Percentiles rank a stretch among this genome's conserved stretches.
Evolutionary conservation across 2,888 invertebrate genomes (phyloP).

Genomic region (Lycaena phlaeas): DNA sequence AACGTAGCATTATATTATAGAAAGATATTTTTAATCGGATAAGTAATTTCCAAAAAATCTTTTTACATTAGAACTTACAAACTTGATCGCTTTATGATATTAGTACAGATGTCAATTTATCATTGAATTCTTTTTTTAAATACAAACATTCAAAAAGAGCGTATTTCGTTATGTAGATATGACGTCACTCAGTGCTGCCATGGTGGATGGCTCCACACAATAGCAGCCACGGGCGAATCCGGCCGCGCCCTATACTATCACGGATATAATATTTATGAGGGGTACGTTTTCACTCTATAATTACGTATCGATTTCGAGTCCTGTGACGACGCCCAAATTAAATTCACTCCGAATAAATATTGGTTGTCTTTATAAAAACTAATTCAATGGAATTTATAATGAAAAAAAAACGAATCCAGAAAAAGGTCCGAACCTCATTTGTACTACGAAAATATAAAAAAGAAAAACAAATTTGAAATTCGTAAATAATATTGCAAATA

Average conservation of each 20-base stretch:
- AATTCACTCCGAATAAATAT: slow-evolving; percentile 35
- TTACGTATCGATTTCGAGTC: slow-evolving; percentile 63
- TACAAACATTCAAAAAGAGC: no score
- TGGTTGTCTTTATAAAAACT: neutral
- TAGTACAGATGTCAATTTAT: no score
- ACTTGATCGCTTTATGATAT: no score
- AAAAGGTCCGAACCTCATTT: neutral
- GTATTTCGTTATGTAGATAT: slow-evolving; percentile 11
- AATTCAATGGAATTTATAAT: neutral
- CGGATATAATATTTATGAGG: slow-evolving; percentile 68
- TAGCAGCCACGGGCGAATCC: slow-evolving; percentile 58
- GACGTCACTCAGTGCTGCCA: slow-evolving; percentile 36
- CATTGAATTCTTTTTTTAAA: no score
- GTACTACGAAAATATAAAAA: neutral
- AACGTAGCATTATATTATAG: no score
- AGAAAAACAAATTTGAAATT: neutral
- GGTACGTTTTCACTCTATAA: slow-evolving; percentile 68
- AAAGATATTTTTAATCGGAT: no score
- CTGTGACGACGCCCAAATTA: slow-evolving; percentile 61
- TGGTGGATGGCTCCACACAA: slow-evolving; percentile 41
- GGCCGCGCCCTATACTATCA: slow-evolving; percentile 56
- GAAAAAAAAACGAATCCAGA: neutral
- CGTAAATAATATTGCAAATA: slow-evolving; percentile 31
- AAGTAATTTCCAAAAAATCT: no score
- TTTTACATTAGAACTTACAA: no score